Percentiles rank a stretch among this genome's conserved stretches.
Evolutionary conservation across 2,113 vertebrate genomes (phyloP).

Genomic region (Crotalus viridis): DNA sequence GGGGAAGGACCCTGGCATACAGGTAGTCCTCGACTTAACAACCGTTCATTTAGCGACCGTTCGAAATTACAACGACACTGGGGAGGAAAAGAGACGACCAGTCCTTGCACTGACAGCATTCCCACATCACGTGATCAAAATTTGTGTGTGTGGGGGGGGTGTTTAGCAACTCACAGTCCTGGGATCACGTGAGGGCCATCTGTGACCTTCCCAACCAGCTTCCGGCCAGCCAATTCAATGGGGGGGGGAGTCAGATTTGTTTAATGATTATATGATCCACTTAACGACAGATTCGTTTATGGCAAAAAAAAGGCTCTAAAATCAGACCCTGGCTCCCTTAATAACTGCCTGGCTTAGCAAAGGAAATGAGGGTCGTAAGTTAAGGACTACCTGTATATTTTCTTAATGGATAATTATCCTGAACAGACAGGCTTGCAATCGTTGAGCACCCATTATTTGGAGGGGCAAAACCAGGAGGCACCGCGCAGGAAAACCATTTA

Average conservation of each 20-base stretch:
- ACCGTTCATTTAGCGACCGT: no score
- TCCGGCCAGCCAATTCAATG: no score
- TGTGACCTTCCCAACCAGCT: not conserved
- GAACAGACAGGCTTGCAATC: not conserved
- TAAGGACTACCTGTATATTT: not conserved
- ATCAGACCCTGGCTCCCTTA: not conserved
- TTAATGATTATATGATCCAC: not conserved
- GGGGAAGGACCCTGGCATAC: no score
- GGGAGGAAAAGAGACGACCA: fast-evolving
- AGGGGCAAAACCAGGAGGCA: not conserved
- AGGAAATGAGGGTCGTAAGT: not conserved
- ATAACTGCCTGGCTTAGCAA: not conserved
- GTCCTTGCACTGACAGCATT: not conserved
- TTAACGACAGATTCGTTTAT: not conserved
- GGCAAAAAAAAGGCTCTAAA: not conserved
- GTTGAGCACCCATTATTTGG: not conserved
- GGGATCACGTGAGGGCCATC: not conserved
- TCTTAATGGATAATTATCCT: not conserved
- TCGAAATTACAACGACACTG: no score
- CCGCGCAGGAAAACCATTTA: not conserved
- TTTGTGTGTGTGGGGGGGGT: no score
- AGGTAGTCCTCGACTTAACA: no score
- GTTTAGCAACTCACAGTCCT: not conserved
- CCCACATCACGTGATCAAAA: not conserved
- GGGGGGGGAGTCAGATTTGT: not conserved